Evolutionary conservation across 2,888 invertebrate species (phyloP).

Genomic region (Lumbricus terrestris): DNA sequence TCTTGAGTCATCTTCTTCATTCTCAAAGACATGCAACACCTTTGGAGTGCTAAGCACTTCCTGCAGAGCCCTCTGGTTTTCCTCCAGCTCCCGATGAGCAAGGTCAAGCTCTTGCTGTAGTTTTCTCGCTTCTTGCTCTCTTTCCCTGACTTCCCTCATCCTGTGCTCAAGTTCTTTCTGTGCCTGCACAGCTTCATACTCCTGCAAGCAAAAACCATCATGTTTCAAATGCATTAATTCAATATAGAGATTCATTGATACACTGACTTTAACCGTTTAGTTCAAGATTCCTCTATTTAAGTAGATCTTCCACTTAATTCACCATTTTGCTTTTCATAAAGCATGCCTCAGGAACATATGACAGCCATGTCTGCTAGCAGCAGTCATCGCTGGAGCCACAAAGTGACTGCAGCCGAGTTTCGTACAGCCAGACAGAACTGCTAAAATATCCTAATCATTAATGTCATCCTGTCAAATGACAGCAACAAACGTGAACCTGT

Average conservation of each 20-base stretch:
- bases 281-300: too few species aligned
- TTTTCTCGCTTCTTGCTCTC: slow-evolving; percentile 43
- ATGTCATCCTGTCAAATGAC: too few species aligned
- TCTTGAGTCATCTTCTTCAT: slow-evolving; percentile 24
- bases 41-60: slow-evolving; percentile 33
- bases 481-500: too few species aligned
- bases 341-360: not conserved
- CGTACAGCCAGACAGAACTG: too few species aligned
- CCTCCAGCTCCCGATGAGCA: slow-evolving; percentile 57
- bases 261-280: too few species aligned
- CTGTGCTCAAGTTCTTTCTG: slow-evolving; percentile 34
- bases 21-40: slow-evolving; percentile 24
- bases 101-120: slow-evolving; percentile 61
- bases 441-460: too few species aligned
- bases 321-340: too few species aligned
- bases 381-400: too few species aligned
- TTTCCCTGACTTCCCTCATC: slow-evolving; percentile 35
- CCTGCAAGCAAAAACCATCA: slow-evolving; percentile 11
- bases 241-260: too few species aligned
- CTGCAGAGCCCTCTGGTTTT: slow-evolving; percentile 36
- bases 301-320: too few species aligned
- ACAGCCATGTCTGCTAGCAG: not conserved
- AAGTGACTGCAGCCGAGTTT: too few species aligned
- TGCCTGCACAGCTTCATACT: slow-evolving; percentile 38
- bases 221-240: not conserved